Evolutionary conservation across 1,140 invertebrate genomes (phyloP).

Genomic region (Brachionus koreanus): DNA sequence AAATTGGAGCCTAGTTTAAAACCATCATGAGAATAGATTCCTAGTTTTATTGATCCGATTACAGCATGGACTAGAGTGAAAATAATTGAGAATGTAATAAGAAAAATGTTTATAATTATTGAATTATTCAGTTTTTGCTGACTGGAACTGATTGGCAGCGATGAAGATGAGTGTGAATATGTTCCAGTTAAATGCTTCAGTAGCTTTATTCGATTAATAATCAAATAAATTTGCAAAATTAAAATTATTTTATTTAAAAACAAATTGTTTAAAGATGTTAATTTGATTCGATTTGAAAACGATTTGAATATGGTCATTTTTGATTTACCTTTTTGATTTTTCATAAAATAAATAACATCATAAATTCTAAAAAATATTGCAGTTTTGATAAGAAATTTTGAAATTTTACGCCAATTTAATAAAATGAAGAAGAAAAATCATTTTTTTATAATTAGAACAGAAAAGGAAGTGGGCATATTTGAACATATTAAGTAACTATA

Average conservation of each 20-base stretch:
- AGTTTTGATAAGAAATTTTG: not conserved
- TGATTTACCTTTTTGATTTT: not conserved
- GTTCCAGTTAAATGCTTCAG: not conserved
- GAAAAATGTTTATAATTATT: constrained; percentile 16
- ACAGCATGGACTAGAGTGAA: not conserved
- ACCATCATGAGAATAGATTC: constrained; percentile 31
- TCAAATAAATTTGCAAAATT: constrained; percentile 11
- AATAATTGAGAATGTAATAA: constrained; percentile 10
- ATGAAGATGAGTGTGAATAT: not conserved
- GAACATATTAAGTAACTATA: not conserved
- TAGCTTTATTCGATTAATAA: not conserved
- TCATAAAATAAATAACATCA: not conserved
- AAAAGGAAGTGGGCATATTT: not conserved
- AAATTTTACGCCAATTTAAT: not conserved
- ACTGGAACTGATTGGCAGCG: not conserved
- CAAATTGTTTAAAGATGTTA: not conserved
- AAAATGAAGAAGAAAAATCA: not conserved
- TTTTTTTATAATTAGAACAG: not conserved
- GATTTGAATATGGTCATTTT: not conserved
- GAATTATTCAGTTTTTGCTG: constrained; percentile 35
- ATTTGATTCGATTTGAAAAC: not conserved
- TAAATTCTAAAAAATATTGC: not conserved
- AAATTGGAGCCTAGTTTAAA: constrained; percentile 16
- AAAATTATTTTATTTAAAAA: not conserved
- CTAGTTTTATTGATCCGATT: not conserved